Base-by-base conservation (phyloP, 64 coral and sea anemone species). In the Astreopora myriophthalma region DNA sequence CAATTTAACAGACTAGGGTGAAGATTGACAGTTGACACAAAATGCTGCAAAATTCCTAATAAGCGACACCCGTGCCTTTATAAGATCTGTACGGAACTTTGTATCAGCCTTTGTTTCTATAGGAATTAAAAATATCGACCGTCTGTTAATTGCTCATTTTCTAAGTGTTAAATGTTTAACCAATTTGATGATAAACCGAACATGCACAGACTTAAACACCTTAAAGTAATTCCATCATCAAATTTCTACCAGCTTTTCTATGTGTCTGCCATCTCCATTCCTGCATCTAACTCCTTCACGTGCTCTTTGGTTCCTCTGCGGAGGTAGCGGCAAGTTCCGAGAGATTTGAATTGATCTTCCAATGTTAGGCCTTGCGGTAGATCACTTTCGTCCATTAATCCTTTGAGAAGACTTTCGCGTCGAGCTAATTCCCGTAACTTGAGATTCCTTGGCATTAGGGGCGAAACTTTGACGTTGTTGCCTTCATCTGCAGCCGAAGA, bases 271-370 rank as follows among this genome's bases (percentile, higher is more conserved):
- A 25, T 51, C 44, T 80, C 44, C 3, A 24, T 80, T 1, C 6
- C 42, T 39, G 13, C 19, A 8, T 52, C 20, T 14, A 16, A 8
- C 17, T 19, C 51, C 24, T 87, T 33, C 33, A 57, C 17, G 25
- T 48, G 23, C 11, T 23, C 85, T 49, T 55, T 11, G 11, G 39
- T 74, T 22, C 33, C 85, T 49, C 42, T 25, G 9, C 90, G 75
- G 16, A 92, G 80, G 63, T 86, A 92, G 0, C 90, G 79, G 36
- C 90, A 92, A 24, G 90, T 58, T 64, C 73, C 90, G 19, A 92
- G 76, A 22, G 79, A 55, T 51, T 76, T 85, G 30, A 92, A 92
- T 20, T 92, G 70, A 24, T 86, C 90, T 75, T 92, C 71, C 16
- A 91, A n/a, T 9, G 57, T 63, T 14, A 7, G n/a, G 30, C 89